A percentile compares a stretch with the other conserved stretches of the same genome.
Conservation (phyloP, 1,140 invertebrate species). For the Spodoptera frugiperda region DNA sequence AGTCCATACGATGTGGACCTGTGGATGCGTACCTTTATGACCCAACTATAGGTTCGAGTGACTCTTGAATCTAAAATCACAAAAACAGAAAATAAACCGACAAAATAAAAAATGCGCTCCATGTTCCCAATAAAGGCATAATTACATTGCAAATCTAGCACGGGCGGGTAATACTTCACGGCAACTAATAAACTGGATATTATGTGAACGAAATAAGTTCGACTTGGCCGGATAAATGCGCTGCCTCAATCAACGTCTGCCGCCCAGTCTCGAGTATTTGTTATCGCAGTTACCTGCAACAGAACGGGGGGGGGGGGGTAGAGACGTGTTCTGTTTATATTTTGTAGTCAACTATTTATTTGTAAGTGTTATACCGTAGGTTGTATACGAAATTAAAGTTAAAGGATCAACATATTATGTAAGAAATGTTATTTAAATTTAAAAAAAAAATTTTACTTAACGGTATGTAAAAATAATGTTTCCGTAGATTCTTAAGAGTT, state of each 20-base stretch:
- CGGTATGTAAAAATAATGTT: too few species aligned
- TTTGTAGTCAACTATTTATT: neutral
- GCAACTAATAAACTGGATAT: slow-evolving; percentile 51
- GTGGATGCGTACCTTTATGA: too few species aligned
- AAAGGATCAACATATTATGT: too few species aligned
- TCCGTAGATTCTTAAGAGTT: too few species aligned
- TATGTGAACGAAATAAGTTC: slow-evolving; percentile 50
- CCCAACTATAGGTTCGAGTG: too few species aligned
- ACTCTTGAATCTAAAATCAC: neutral
- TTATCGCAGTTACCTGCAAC: slow-evolving; percentile 49
- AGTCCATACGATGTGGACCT: too few species aligned
- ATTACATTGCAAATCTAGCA: slow-evolving; percentile 29
- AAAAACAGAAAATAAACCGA: slow-evolving; percentile 1
- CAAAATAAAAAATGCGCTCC: slow-evolving; percentile 22
- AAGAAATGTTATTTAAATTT: too few species aligned
- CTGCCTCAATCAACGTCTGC: slow-evolving; percentile 49
- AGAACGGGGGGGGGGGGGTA: neutral
- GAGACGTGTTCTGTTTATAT: slow-evolving; percentile 4
- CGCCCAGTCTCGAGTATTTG: slow-evolving; percentile 38
- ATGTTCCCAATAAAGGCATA: slow-evolving; percentile 30
- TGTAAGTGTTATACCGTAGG: neutral
- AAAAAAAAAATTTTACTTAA: too few species aligned
- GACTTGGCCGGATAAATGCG: slow-evolving; percentile 45
- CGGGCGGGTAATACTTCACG: slow-evolving; percentile 41
- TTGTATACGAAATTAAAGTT: too few species aligned